A percentile compares a stretch with the other conserved stretches of the same genome.
Conservation (phyloP, 1,140 invertebrate species). For the Odontomachus brunneus region DNA sequence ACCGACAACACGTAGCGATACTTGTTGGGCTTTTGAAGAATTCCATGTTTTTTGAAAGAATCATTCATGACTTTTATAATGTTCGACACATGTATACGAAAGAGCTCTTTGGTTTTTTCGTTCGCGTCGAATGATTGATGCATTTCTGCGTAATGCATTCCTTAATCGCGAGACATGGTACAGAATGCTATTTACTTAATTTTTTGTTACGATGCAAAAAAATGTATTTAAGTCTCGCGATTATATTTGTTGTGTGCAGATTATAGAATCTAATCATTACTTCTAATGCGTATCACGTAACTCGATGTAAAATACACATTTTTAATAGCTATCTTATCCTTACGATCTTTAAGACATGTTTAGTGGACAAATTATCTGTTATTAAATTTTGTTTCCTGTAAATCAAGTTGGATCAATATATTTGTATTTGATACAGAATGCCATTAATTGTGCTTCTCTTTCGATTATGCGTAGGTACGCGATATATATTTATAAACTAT, state of each 20-base stretch:
- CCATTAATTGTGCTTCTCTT: neutral
- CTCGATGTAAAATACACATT: neutral
- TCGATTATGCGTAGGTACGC: neutral
- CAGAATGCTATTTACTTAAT: neutral
- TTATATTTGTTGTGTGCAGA: neutral
- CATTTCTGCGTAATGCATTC: no score
- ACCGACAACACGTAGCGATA: conserved; percentile 61
- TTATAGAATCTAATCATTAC: conserved; percentile 4
- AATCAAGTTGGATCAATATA: neutral
- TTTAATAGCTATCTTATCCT: neutral
- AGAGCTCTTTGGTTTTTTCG: neutral
- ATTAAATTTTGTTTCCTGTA: conserved; percentile 25
- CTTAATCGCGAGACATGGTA: no score
- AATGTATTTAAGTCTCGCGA: neutral
- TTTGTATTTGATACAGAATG: neutral
- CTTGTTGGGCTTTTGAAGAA: neutral
- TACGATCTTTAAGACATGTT: neutral
- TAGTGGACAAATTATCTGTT: neutral
- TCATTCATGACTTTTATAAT: neutral
- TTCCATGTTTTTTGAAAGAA: neutral
- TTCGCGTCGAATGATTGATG: neutral
- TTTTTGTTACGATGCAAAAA: neutral
- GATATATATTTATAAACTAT: conserved; percentile 3
- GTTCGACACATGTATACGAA: neutral
- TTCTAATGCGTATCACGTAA: neutral